A percentile compares a stretch with the other conserved stretches of the same genome.
Evolutionary conservation across 2,888 invertebrate genomes (phyloP).

Genomic region (Augiades crinisus): DNA sequence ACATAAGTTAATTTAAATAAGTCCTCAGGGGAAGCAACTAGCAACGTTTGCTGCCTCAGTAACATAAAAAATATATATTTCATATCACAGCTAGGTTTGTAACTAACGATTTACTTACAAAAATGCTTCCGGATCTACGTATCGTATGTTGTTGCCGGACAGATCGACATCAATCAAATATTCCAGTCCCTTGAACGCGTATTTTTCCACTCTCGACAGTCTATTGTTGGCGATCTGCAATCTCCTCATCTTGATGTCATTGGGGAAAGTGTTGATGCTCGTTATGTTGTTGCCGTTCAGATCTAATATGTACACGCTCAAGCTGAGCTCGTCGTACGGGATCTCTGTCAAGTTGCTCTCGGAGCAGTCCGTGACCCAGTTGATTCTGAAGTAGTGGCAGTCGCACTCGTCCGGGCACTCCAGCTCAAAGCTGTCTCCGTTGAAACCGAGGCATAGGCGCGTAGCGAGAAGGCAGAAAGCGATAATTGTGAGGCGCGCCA

Average conservation of each 20-base stretch:
- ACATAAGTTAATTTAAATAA: too few species aligned
- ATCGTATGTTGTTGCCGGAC: conserved; percentile 84
- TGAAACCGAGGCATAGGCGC: conserved; percentile 61
- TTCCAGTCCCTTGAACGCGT: conserved; percentile 83
- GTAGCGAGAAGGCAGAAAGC: conserved; percentile 49
- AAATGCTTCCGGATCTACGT: conserved; percentile 84
- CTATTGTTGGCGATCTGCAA: conserved; percentile 86
- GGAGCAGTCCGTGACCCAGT: conserved; percentile 89
- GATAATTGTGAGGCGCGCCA: conserved; percentile 52
- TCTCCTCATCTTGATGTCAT: conserved; percentile 85
- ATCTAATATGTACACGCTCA: conserved; percentile 86
- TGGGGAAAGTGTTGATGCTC: conserved; percentile 82
- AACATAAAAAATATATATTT: too few species aligned
- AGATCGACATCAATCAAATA: conserved; percentile 87
- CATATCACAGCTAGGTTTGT: too few species aligned
- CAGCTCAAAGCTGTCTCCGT: conserved; percentile 84
- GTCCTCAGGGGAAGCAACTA: too few species aligned
- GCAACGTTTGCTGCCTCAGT: too few species aligned
- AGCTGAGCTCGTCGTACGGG: conserved; percentile 85
- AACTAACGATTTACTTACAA: conserved; percentile 70
- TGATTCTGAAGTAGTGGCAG: conserved; percentile 88
- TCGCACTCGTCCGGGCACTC: conserved; percentile 89
- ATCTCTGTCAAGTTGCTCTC: conserved; percentile 87
- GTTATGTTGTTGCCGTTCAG: conserved; percentile 86
- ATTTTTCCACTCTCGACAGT: conserved; percentile 80